Percentiles rank a stretch among this genome's conserved stretches.
Conservation (phyloP, 2,113 vertebrate genomes). For the Azemiops feae region DNA sequence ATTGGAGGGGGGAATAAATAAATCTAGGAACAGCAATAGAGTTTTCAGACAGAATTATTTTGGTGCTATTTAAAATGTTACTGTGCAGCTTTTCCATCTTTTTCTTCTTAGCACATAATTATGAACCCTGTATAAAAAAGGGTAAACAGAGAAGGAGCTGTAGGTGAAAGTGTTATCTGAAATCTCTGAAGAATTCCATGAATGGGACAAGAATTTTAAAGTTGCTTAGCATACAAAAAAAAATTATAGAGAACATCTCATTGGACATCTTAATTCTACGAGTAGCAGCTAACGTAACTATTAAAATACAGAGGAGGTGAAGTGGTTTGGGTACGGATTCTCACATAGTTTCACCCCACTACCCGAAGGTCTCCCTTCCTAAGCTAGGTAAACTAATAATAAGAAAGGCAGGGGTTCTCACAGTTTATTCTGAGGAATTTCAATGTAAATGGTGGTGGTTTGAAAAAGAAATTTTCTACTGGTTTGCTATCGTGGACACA, state of each 20-base stretch:
- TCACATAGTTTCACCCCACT: neutral
- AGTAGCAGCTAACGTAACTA: constrained; percentile 42
- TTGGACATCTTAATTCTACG: constrained; percentile 56
- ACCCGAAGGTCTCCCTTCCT: neutral
- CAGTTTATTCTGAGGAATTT: neutral
- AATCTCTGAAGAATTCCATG: neutral
- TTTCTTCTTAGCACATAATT: neutral
- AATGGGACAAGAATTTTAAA: neutral
- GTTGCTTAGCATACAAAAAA: neutral
- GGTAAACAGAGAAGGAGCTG: constrained; percentile 43
- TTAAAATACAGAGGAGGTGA: neutral
- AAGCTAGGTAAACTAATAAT: neutral
- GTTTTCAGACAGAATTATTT: neutral
- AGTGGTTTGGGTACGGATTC: neutral
- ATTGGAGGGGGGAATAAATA: neutral
- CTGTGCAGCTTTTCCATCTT: neutral
- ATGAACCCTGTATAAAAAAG: neutral
- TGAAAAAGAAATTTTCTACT: neutral
- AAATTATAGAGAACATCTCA: constrained; percentile 58
- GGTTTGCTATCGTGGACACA: neutral
- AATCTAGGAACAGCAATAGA: neutral
- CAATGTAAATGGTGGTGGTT: neutral
- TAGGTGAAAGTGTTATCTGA: neutral
- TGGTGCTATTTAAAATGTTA: neutral
- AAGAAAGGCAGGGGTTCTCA: neutral